Conservation (phyloP, 2,113 vertebrate genomes). For the Orthonyx spaldingii region DNA sequence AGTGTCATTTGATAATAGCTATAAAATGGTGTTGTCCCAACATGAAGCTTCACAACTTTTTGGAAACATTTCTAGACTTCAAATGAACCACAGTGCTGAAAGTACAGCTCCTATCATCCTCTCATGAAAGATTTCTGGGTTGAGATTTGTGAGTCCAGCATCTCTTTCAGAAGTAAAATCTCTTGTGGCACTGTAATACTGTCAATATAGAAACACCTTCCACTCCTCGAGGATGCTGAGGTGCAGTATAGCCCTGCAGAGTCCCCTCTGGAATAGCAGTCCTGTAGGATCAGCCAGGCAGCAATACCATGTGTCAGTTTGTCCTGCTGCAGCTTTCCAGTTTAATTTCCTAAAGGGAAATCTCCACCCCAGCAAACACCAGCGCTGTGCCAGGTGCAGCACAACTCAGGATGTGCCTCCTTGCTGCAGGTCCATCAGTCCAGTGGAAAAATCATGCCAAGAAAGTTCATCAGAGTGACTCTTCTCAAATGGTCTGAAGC, state of each 20-base stretch:
- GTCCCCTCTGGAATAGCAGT: background rate
- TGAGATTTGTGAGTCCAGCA: background rate
- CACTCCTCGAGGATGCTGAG: background rate
- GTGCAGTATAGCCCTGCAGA: background rate
- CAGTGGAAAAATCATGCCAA: fast-evolving
- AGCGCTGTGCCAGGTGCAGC: background rate
- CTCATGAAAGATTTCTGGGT: background rate
- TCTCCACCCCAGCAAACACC: background rate
- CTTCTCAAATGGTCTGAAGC: conserved; percentile 86
- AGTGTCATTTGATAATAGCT: background rate
- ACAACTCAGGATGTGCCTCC: background rate
- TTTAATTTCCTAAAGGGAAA: background rate
- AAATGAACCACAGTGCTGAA: background rate
- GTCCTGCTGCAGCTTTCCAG: background rate
- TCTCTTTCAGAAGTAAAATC: background rate
- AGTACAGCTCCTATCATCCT: background rate
- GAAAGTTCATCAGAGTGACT: background rate
- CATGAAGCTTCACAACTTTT: background rate
- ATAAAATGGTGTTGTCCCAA: background rate
- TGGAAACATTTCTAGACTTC: background rate
- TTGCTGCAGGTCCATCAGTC: background rate
- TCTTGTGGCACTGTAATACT: fast-evolving
- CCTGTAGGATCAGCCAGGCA: background rate
- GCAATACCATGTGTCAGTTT: fast-evolving
- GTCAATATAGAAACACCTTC: background rate